Conservation (phyloP, 1,140 invertebrate species). For the Caenorhabditis brenneri region DNA sequence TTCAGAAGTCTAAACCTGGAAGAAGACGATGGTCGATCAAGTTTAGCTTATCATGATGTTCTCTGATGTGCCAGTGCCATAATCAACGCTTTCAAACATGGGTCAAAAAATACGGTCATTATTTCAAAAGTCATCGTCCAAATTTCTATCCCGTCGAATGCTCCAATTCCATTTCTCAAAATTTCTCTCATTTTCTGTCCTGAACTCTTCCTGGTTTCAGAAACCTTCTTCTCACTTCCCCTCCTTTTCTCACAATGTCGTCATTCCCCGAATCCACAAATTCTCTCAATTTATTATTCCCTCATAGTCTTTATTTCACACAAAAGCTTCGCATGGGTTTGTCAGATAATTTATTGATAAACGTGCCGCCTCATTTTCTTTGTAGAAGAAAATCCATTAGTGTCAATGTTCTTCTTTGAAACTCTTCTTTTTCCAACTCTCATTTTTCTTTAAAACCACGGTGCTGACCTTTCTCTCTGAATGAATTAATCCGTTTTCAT, state of each 20-base stretch:
- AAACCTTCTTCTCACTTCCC: neutral
- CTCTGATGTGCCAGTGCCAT: slow-evolving; percentile 11
- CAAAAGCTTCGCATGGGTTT: neutral
- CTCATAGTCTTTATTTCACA: neutral
- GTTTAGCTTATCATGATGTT: slow-evolving; percentile 25
- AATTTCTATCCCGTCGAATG: neutral
- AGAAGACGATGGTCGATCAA: slow-evolving; percentile 13
- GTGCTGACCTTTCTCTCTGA: neutral
- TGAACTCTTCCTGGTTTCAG: neutral
- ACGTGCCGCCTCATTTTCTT: slow-evolving; percentile 23
- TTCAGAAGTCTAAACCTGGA: slow-evolving; percentile 20
- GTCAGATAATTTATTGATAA: slow-evolving; percentile 27
- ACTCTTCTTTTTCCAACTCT: neutral
- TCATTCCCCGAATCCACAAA: neutral
- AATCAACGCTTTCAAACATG: neutral
- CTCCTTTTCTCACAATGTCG: slow-evolving; percentile 1
- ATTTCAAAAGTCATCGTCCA: neutral
- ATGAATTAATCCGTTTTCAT: neutral
- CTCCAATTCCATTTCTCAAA: neutral
- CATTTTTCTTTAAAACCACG: neutral
- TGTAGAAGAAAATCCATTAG: slow-evolving; percentile 34
- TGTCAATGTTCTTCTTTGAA: no score
- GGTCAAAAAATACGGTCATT: slow-evolving; percentile 9
- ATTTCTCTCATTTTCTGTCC: neutral
- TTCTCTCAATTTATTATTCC: neutral